A percentile compares a stretch with the other conserved stretches of the same genome.
phyloP scores from a whole-genome alignment of 2,888 invertebrate species.

The Spatulosminthurus flaviceps region DNA sequence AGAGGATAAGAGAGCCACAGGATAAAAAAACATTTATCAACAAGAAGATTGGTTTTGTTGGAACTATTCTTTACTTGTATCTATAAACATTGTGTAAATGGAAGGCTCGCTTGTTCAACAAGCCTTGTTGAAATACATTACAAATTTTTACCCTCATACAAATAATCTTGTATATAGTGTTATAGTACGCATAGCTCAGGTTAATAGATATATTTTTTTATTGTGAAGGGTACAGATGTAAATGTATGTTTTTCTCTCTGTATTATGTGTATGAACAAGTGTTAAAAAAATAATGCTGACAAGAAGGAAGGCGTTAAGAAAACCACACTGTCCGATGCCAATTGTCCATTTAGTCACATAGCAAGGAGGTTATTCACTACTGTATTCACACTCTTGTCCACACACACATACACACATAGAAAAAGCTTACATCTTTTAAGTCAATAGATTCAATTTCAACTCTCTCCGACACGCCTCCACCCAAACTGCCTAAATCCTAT shows the following conservation, averaged over 20 bases:
- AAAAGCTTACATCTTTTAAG: background rate
- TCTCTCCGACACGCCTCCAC: too few species aligned
- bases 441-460: slow-evolving; percentile 10
- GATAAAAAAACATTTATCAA: slow-evolving; percentile 8
- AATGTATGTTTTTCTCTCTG: slow-evolving; percentile 19
- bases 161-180: too few species aligned
- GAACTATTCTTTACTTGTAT: too few species aligned
- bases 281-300: background rate
- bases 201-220: too few species aligned
- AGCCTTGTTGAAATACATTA: slow-evolving; percentile 2
- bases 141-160: too few species aligned
- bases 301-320: slow-evolving; percentile 12
- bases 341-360: slow-evolving; percentile 30
- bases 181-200: too few species aligned
- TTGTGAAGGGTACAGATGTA: too few species aligned
- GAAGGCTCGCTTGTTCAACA: background rate
- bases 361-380: slow-evolving; percentile 27
- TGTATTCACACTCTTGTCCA: background rate
- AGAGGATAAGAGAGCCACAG: background rate
- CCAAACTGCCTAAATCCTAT: too few species aligned
- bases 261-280: background rate
- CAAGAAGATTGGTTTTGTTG: slow-evolving; percentile 29
- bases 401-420: too few species aligned
- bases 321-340: slow-evolving; percentile 42
- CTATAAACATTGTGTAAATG: slow-evolving; percentile 24